A percentile compares a stretch with the other conserved stretches of the same genome.
Evolutionary conservation across 2,888 invertebrate genomes (phyloP).

Genomic region (Philaethria dido): DNA sequence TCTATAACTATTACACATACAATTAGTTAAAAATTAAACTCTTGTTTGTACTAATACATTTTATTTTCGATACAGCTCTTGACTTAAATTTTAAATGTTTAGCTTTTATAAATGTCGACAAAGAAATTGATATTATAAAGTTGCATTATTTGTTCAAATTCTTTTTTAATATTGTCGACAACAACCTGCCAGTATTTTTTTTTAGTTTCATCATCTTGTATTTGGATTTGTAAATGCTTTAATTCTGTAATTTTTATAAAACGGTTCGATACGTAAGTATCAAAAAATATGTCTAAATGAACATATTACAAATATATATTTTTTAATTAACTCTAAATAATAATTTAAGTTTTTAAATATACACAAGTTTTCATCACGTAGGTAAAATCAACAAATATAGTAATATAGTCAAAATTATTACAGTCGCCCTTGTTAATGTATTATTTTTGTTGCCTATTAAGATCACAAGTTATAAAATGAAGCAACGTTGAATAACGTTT

Average conservation of each 20-base stretch:
- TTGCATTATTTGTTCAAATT: slow-evolving; percentile 61
- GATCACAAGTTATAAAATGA: background rate
- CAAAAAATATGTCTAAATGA: background rate
- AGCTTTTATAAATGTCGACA: slow-evolving; percentile 63
- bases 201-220: slow-evolving; percentile 61
- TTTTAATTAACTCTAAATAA: too few species aligned
- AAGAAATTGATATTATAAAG: slow-evolving; percentile 61
- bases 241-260: slow-evolving; percentile 54
- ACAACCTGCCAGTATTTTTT: slow-evolving; percentile 59
- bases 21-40: slow-evolving; percentile 7
- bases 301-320: too few species aligned
- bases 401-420: background rate
- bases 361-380: background rate
- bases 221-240: slow-evolving; percentile 63
- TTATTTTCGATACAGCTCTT: slow-evolving; percentile 4
- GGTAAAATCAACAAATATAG: background rate
- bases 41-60: background rate
- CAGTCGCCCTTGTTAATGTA: background rate
- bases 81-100: slow-evolving; percentile 35
- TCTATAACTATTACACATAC: background rate
- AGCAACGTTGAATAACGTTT: background rate
- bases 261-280: background rate
- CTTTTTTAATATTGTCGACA: slow-evolving; percentile 51
- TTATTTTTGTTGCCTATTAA: background rate
- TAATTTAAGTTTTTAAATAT: too few species aligned